Evolutionary conservation across 1,140 invertebrate genomes (phyloP), one percentile per base, ranked within the genome.

Genomic region (Pseudoatta argentina): DNA sequence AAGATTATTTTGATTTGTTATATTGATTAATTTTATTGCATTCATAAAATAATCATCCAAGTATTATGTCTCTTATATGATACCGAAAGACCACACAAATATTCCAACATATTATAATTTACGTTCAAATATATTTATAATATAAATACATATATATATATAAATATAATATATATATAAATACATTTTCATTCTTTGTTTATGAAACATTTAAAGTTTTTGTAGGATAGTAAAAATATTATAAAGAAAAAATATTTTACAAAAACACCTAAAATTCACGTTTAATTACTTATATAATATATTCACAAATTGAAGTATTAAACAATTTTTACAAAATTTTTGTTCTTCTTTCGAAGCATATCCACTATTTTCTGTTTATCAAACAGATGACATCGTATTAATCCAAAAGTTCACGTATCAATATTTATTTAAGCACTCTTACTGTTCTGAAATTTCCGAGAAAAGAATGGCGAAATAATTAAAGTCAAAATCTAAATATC

Each of bases 401-500:
- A 24, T 30, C 39, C 16, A 66, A 48, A 16, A 30, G 10, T 16
- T 0, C 6, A 27, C 24, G 18, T 64, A 0, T 21, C 12, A 14
- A 51, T 53, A 3, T 21, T 66, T 53, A 53, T 78, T 66, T 14
- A 53, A 66, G 24, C 24, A 16, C 6, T 39, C 4, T 21, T 34
- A 10, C 14, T 27, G 6, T 48, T 48, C 3, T 27, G 24, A 16
- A 63, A 81, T 83, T 73, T 73, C 55, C 7, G 16, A n/a, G 30
- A 63, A 5, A 75, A 73, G 69, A 75, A 51, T 73, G 55, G 21
- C 34, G 39, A 82, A 82, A 79, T 18, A 55, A 48, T 83, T 83
- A 83, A 27, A 61, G 63, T 51, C 39, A n/a, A 75, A 79, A 83
- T 51, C 39, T 61, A 75, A 44, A 83, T 72, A 61, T 75, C 69